These are phyloP conservation scores for Entomobrya multifasciata DNA, from an alignment of 2,888 invertebrate genomes.

Conservation along the genomic window DNA sequence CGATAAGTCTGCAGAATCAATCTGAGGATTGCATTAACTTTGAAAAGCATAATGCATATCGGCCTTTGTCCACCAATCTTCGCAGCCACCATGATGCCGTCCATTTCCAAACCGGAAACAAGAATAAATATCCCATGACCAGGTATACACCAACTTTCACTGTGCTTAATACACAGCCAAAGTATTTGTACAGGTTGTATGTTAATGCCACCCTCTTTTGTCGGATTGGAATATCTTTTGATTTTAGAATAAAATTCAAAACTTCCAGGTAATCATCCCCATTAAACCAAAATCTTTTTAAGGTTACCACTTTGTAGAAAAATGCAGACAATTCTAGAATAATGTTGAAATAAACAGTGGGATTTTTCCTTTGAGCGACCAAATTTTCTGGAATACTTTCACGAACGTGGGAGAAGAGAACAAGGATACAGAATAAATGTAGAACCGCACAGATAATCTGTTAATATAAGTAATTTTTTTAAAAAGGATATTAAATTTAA, in stretches of 20 bases:
- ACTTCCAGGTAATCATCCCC: neutral
- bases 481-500: neutral
- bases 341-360: neutral
- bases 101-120: neutral
- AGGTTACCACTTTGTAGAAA: neutral
- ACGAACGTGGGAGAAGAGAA: neutral
- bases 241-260: neutral
- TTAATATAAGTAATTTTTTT: neutral
- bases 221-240: neutral
- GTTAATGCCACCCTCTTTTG: neutral
- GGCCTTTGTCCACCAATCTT: neutral
- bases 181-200: neutral
- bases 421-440: neutral
- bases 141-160: neutral
- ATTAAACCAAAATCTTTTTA: neutral
- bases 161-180: neutral
- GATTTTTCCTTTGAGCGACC: neutral
- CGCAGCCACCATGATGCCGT: neutral
- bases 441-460: neutral
- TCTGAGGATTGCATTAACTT: neutral
- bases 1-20: neutral
- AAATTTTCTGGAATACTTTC: neutral
- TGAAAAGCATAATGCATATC: slow-evolving; percentile 7
- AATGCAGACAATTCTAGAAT: neutral
- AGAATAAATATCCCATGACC: neutral